phyloP scores from a whole-genome alignment of 2,113 vertebrate genomes.

The Probosciger aterrimus region DNA sequence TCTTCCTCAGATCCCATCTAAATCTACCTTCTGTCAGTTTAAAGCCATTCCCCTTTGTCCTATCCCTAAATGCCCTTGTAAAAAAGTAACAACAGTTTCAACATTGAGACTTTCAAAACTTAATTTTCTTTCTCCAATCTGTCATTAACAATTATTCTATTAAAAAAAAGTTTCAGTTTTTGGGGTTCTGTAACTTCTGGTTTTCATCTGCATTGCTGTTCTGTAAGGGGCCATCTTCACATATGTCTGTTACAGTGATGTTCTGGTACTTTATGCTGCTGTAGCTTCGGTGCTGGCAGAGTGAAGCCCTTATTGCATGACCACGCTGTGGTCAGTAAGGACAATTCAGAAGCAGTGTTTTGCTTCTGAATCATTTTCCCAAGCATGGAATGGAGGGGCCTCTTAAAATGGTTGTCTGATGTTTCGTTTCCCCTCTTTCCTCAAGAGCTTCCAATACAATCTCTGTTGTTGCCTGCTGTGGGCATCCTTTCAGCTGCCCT shows the following conservation, averaged over 20 bases:
- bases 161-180: not conserved
- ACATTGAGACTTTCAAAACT: not conserved
- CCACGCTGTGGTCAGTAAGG: not conserved
- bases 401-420: rapidly evolving
- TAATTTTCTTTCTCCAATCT: not conserved
- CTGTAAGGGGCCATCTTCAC: not conserved
- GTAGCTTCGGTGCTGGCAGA: not conserved
- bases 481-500: not conserved
- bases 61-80: not conserved
- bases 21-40: not conserved
- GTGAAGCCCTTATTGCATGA: not conserved
- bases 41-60: not conserved
- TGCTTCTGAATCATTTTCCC: not conserved
- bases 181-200: not conserved
- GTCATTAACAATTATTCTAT: not conserved
- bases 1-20: not conserved
- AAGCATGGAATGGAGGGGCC: rapidly evolving
- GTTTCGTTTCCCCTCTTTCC: not conserved
- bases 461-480: not conserved
- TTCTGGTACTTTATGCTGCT: rapidly evolving
- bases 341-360: no score
- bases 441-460: not conserved
- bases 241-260: rapidly evolving
- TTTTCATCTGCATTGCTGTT: not conserved
- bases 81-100: not conserved